A percentile compares a stretch with the other conserved stretches of the same genome.
Conservation (phyloP, 2,113 vertebrate species). For the Drymodes brunneopygia region DNA sequence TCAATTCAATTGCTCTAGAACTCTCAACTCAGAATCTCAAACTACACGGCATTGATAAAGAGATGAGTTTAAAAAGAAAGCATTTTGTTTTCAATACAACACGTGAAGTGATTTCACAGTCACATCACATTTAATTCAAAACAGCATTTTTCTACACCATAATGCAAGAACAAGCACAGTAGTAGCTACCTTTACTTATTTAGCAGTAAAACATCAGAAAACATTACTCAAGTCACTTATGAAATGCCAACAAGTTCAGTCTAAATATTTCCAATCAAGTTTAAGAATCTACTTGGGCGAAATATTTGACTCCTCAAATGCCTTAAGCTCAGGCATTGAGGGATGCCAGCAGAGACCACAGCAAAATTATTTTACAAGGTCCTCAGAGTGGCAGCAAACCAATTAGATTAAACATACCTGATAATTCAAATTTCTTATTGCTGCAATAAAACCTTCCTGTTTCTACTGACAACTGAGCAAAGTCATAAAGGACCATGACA, state of each 20-base stretch:
- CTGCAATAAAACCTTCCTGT: background rate
- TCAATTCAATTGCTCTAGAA: background rate
- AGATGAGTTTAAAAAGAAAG: background rate
- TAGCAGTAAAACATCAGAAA: background rate
- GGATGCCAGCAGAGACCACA: background rate
- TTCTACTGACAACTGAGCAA: background rate
- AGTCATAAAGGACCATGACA: background rate
- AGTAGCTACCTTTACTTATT: background rate
- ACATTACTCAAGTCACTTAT: background rate
- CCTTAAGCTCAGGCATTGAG: background rate
- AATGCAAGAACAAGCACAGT: background rate
- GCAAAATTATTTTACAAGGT: background rate
- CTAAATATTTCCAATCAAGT: background rate
- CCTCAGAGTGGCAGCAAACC: background rate
- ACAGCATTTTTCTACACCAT: background rate
- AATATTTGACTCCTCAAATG: background rate
- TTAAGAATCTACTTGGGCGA: background rate
- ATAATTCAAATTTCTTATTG: background rate
- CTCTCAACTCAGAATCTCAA: background rate
- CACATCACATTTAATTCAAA: background rate
- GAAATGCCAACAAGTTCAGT: background rate
- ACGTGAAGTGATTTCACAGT: background rate
- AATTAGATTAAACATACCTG: background rate
- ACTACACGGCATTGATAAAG: background rate
- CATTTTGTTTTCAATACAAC: background rate